Evolutionary conservation across 2,888 invertebrate species (phyloP), one percentile per base, ranked within the genome.

Genomic region (Xestia ashworthii): DNA sequence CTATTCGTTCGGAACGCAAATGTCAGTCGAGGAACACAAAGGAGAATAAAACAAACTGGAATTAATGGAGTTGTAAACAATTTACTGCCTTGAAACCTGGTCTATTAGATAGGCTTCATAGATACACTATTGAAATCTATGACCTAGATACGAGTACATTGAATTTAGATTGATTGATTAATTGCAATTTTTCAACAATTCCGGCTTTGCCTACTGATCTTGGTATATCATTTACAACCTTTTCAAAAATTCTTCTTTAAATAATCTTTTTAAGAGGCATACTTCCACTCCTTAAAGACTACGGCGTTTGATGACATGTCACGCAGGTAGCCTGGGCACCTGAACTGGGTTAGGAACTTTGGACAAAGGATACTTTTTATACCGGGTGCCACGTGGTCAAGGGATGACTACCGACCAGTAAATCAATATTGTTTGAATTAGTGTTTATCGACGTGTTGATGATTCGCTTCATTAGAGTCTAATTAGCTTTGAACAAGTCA

Each of bases 51-150:
- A 53, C 32, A 41, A 72, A 72, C 19, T 50, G 50, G 19, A 32
- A 46, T 46, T 44, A 78, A 78, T 55, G 53, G 19, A 44, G 22
- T 5, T 64, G 5, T 50, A 19, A 53, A 25, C 60, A 58, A 48
- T 32, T 32, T 38, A 14, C 44, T 53, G 19, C 78, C 53, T 77
- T 46, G 78, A 53, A 64, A 44, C 16, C 50, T 53, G 4, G n/a
- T 64, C 44, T n/a, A 53, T 62, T 77, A 53, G 25, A 44, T 64
- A 62, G 25, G 25, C 44, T 46, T 77, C n/a, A 53, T 38, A 64
- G 32, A 19, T 46, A 46, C 46, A 19, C 66, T 22, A 41, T 38
- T 48, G 38, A 22, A 55, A 78, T 66, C 22, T 41, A 55, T 77
- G 64, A 11, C 32, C 32, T 64, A 64, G 19, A 77, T 64, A 22